phyloP scores from a whole-genome alignment of 2,797 vertebrate species.

The Crenichthys baileyi region DNA sequence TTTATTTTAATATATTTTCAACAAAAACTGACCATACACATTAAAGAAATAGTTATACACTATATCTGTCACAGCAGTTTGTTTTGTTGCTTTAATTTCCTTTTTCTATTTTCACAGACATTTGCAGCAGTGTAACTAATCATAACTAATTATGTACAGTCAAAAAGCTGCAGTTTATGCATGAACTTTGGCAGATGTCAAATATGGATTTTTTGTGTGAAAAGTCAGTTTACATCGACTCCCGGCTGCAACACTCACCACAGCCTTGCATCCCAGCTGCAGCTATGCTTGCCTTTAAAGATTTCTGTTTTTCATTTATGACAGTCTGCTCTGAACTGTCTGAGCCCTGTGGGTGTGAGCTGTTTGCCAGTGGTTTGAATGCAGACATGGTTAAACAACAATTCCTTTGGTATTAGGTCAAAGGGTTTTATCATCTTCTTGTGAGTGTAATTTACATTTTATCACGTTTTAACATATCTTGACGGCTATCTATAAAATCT shows the following conservation, averaged over 20 bases:
- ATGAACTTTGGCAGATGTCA: slow-evolving; percentile 7
- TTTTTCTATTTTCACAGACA: not conserved
- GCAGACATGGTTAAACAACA: slow-evolving; percentile 28
- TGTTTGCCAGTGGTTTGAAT: slow-evolving; percentile 23
- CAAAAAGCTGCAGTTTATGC: slow-evolving; percentile 10
- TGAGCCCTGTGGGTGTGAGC: slow-evolving; percentile 45
- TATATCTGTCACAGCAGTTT: not conserved
- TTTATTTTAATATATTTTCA: not conserved
- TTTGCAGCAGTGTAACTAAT: not conserved
- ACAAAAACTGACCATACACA: not conserved
- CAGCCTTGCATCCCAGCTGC: slow-evolving; percentile 42
- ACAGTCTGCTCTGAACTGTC: slow-evolving; percentile 46
- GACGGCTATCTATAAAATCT: slow-evolving; percentile 4
- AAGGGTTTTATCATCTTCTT: slow-evolving; percentile 20
- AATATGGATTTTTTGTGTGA: slow-evolving; percentile 20
- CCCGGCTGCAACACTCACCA: slow-evolving; percentile 18
- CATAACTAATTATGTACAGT: not conserved
- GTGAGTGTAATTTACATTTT: slow-evolving; percentile 33
- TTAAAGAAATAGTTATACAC: too few species aligned
- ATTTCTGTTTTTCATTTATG: slow-evolving; percentile 26
- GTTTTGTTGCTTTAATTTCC: not conserved
- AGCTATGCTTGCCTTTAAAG: slow-evolving; percentile 24
- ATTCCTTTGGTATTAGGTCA: slow-evolving; percentile 15
- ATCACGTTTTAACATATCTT: slow-evolving; percentile 12
- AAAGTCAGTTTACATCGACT: slow-evolving; percentile 28